Percentiles rank a stretch among this genome's conserved stretches.
These are phyloP conservation scores for Cistogaster globosa DNA, from an alignment of 2,888 invertebrate species.

Conservation along the genomic window DNA sequence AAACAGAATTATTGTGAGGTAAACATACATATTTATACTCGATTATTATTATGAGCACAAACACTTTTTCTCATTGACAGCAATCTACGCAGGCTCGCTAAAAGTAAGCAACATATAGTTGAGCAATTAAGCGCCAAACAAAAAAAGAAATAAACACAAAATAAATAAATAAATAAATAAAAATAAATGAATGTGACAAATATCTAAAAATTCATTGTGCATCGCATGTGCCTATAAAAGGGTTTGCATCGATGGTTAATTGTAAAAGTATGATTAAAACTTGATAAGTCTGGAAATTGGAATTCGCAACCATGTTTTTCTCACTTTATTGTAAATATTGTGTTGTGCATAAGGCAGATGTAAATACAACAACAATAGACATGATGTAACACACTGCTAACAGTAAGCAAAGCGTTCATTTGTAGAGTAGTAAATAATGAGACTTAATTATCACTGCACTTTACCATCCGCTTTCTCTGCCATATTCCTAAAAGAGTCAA, in stretches of 20 bases:
- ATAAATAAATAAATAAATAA: too few relatives aligned
- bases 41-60: background rate
- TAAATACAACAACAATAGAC: too few relatives aligned
- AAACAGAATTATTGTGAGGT: background rate
- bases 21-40: background rate
- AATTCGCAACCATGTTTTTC: too few relatives aligned
- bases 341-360: too few relatives aligned
- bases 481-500: too few relatives aligned
- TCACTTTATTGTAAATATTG: too few relatives aligned
- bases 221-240: constrained; percentile 40
- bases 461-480: too few relatives aligned
- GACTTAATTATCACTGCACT: too few relatives aligned
- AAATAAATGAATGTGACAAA: constrained; percentile 1
- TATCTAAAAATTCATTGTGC: constrained; percentile 15
- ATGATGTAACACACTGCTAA: too few relatives aligned
- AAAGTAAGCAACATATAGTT: constrained; percentile 42
- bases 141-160: constrained; percentile 47
- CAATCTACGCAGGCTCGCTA: constrained; percentile 54
- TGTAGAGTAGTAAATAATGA: too few relatives aligned
- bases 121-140: constrained; percentile 64
- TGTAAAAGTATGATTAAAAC: constrained; percentile 46
- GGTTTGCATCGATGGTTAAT: constrained; percentile 27
- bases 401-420: too few relatives aligned
- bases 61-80: background rate
- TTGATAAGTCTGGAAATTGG: constrained; percentile 47